Evolutionary conservation across 1,140 invertebrate species (phyloP), one percentile per base, ranked within the genome.

Genomic region (Sarcophaga bullata): DNA sequence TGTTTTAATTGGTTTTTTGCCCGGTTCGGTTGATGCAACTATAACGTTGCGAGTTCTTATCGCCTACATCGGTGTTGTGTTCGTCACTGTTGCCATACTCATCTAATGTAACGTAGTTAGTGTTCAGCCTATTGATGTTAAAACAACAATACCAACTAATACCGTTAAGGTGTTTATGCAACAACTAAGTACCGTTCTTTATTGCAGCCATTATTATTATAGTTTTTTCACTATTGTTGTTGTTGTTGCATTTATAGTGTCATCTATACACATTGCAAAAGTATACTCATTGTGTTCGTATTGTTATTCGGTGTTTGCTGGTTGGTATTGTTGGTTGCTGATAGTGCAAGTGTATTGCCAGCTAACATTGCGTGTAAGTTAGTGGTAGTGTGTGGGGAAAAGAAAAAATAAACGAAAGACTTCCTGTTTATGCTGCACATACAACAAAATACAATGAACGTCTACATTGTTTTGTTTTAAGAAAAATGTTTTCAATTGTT

Each of bases 101-200:
- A 15, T 68, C n/a, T 68, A 68, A 19, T 68, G 62, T 68, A 68
- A 68, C 17, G 19, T 68, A n/a, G n/a, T n/a, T n/a, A 68, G 62
- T 68, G 62, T 68, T 68, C 19, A n/a, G 62, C 62, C 62, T 15
- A 68, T 68, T 68, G 62, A 68, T 68, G 62, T 68, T 68, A 68
- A 68, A 68, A 19, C 11, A 58, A 58, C 52, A 6, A 58, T 15
- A 58, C 13, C 52, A 58, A 68, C n/a, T n/a, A 68, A 68, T 19
- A 68, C n/a, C 62, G 62, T 68, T 17, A 68, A 68, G 62, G 62
- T 68, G 62, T 68, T 68, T 58, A 58, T 58, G 11, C 52, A 58
- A n/a, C n/a, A n/a, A n/a, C n/a, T n/a, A n/a, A n/a, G n/a, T n/a
- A n/a, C n/a, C n/a, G n/a, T n/a, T n/a, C n/a, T n/a, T n/a, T n/a